Evolutionary conservation across 2,113 vertebrate genomes (phyloP).

Genomic region (Macaca mulatta): DNA sequence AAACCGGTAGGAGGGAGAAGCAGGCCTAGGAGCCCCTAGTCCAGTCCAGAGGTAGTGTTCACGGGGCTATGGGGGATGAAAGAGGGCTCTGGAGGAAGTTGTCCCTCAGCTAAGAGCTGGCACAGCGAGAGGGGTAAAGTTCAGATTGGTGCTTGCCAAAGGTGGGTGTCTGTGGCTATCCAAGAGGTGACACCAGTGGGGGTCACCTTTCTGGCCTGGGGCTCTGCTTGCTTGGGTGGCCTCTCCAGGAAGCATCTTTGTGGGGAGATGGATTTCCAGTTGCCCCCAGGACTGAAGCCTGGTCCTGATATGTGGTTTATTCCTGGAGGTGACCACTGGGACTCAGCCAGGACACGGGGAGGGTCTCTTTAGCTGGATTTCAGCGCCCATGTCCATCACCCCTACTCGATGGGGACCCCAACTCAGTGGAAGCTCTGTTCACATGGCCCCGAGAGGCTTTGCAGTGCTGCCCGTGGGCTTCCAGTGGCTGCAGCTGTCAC

Average conservation of each 20-base stretch:
- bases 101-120: neutral
- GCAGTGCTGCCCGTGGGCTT: neutral
- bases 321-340: neutral
- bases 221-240: neutral
- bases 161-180: neutral
- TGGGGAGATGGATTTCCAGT: neutral
- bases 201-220: too few species aligned
- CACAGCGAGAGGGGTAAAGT: neutral
- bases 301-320: neutral
- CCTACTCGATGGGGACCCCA: neutral
- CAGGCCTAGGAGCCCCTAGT: neutral
- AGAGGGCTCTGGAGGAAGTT: neutral
- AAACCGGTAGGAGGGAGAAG: too few species aligned
- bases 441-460: neutral
- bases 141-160: neutral
- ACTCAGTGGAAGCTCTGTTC: neutral
- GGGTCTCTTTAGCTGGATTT: neutral
- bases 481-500: neutral
- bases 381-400: neutral
- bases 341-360: neutral
- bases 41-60: neutral
- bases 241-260: neutral
- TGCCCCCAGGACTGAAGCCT: neutral
- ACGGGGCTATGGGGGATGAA: accelerated
- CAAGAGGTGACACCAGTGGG: neutral